These are phyloP conservation scores for Calcarius lapponicus DNA, from an alignment of 2,797 vertebrate genomes.

Conservation along the genomic window DNA sequence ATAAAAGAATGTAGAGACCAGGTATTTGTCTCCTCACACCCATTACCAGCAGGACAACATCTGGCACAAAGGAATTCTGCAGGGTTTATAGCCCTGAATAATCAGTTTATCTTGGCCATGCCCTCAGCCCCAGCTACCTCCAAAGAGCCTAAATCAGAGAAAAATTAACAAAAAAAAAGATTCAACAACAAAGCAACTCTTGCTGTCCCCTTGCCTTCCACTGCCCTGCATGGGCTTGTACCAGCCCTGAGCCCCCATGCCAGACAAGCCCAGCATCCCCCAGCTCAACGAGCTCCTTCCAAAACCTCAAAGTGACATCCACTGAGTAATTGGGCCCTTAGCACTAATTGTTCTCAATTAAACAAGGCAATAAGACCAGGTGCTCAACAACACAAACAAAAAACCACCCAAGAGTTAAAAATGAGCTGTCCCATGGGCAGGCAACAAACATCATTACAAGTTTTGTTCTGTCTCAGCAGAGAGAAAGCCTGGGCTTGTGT, in stretches of 20 bases:
- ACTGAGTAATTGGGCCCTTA: neutral
- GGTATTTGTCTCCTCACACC: neutral
- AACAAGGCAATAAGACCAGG: neutral
- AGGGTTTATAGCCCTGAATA: neutral
- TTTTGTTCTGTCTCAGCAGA: neutral
- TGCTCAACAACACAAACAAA: neutral
- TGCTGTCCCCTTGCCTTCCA: too few relatives aligned
- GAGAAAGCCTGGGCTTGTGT: neutral
- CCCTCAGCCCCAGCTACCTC: neutral
- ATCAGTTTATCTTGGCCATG: neutral
- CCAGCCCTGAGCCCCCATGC: too few relatives aligned
- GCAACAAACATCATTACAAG: neutral
- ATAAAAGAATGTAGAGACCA: neutral
- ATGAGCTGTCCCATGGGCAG: neutral
- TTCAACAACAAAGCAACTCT: neutral
- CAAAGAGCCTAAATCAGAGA: neutral
- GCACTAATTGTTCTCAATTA: neutral
- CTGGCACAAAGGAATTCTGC: neutral
- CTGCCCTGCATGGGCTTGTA: neutral
- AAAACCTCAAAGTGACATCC: neutral
- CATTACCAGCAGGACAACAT: neutral
- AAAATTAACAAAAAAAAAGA: neutral
- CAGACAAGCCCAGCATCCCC: neutral
- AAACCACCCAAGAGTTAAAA: neutral
- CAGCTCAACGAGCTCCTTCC: fast-evolving